Conservation (phyloP, 30 jellyfish, hydroid and myxozoan genomes). For the Chironex yamaguchii region DNA sequence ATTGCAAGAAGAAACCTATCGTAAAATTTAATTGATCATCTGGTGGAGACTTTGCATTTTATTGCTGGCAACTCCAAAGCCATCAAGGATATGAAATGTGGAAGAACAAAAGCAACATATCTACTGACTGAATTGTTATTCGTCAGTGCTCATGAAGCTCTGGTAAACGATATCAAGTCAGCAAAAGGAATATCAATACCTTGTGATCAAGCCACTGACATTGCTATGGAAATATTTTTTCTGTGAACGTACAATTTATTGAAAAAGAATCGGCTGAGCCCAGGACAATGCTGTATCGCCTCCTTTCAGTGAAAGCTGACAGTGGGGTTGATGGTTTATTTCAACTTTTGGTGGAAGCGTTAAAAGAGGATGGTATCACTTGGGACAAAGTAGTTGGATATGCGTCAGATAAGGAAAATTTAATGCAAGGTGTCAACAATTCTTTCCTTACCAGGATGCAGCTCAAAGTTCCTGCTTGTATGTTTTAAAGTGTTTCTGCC, state of each 20-base stretch:
- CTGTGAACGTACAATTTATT: conserved; percentile 13
- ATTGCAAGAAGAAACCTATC: conserved; percentile 35
- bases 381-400: conserved; percentile 44
- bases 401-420: conserved; percentile 57
- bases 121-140: conserved; percentile 34
- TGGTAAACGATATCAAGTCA: conserved; percentile 6
- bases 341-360: neutral
- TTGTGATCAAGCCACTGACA: conserved; percentile 62
- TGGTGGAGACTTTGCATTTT: conserved; percentile 27
- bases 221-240: conserved; percentile 15
- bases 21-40: conserved; percentile 20
- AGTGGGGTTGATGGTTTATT: conserved; percentile 36
- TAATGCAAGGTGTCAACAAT: conserved; percentile 54
- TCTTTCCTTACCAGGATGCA: conserved; percentile 52
- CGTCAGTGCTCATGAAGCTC: conserved; percentile 18
- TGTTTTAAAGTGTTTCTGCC: conserved; percentile 46
- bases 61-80: conserved; percentile 32
- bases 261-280: neutral
- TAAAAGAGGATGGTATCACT: neutral
- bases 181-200: conserved; percentile 45
- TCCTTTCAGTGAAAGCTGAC: conserved; percentile 27
- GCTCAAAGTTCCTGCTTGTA: conserved; percentile 26
- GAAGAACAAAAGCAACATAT: conserved; percentile 32
- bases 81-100: conserved; percentile 15
- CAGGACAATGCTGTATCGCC: conserved; percentile 14